Base-by-base conservation (phyloP, 2,888 invertebrate genomes). In the Epinotia brunnichana region DNA sequence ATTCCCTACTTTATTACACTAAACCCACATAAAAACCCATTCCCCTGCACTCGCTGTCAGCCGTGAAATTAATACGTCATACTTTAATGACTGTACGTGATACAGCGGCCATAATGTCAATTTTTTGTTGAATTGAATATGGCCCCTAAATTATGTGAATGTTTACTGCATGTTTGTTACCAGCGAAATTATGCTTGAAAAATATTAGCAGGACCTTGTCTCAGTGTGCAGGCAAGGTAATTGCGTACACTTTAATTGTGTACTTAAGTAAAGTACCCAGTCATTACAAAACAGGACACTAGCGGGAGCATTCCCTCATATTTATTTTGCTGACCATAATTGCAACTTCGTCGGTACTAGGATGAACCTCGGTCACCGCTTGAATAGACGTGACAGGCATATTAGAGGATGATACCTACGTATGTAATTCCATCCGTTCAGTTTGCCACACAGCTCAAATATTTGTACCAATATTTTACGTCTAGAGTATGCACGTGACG, bases 281-380 rank as follows among this genome's bases (percentile, higher is more conserved):
- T 51, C 54, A 61, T 72, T 62, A 61, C 41, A 39, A 61, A 67
- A 72, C 56, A 62, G 48, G 61, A 61, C 60, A 60, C 44, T 67
- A 15, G 17, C 11, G 48, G 59, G 35, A 48, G 39, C 21, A 7
- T 48, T 62, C 29, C 29, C 21, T 60, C 54, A n/a, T 71, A 60
- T 51, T 66, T 71, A 63, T 70, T 70, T 11, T 48, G 54, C 17
- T 48, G 48, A 61, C 72, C 56, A 62, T 54, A 67, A 67, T 48
- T 59, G 56, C 56, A 56, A 21, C 41, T 21, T 56, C 24, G 39
- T 54, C 10, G 21, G 54, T 21, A 54, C 17, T 53, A 54, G 39
- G 35, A 64, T 56, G 54, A 66, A 66, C 21, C 66, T n/a, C 53
- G 54, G 64, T 41, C 15, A 54, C 56, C 66, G 41, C 41, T 66